Evolutionary conservation across 2,888 invertebrate genomes (phyloP).

Genomic region (Acrobasis suavella): DNA sequence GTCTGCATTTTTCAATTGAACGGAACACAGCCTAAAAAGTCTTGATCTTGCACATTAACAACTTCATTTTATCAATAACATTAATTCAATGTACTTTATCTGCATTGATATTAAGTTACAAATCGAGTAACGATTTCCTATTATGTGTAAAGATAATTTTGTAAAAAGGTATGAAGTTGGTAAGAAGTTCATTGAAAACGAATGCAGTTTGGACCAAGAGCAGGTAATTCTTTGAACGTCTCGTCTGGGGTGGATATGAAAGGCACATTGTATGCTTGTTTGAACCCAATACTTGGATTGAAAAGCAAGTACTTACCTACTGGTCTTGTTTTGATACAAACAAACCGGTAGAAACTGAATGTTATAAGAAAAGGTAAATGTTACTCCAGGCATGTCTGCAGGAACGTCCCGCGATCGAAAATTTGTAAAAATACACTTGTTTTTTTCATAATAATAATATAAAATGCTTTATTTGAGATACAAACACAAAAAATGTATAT

Average conservation of each 20-base stretch:
- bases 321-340: neutral
- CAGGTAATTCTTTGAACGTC: constrained; percentile 58
- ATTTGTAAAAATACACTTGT: too few species aligned
- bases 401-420: too few species aligned
- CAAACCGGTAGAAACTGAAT: too few species aligned
- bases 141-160: constrained; percentile 34
- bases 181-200: constrained; percentile 73
- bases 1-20: constrained; percentile 42
- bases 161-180: constrained; percentile 49
- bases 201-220: constrained; percentile 63
- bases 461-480: too few species aligned
- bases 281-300: constrained; percentile 39
- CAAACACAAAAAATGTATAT: too few species aligned
- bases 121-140: constrained; percentile 23
- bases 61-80: constrained; percentile 23
- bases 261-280: constrained; percentile 66
- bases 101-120: constrained; percentile 23
- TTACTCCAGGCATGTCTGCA: too few species aligned
- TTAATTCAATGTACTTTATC: neutral
- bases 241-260: constrained; percentile 64
- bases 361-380: too few species aligned
- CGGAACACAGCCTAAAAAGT: constrained; percentile 44
- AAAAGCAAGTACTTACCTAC: constrained; percentile 3
- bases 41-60: constrained; percentile 51
- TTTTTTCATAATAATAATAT: too few species aligned